Base-by-base conservation (phyloP, 2,113 vertebrate genomes). In the Muscicapa adusta region DNA sequence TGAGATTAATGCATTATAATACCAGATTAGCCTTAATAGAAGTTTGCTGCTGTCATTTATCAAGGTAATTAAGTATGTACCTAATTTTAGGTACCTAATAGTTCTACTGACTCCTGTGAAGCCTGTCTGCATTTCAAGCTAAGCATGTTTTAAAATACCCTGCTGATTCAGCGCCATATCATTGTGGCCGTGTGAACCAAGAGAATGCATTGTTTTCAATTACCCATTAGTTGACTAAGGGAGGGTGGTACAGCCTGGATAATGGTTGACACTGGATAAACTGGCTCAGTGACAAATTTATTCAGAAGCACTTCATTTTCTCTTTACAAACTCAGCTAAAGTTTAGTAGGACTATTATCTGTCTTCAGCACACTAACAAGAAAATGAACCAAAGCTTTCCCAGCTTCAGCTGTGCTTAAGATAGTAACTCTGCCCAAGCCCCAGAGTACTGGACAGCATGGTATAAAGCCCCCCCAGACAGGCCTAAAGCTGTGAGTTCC, bases 71-170 rank as follows among this genome's bases (percentile, higher is more conserved):
- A 92, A 89, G 76, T 26, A 56, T n/a, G 66, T 85, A 58, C 38
- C 77, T 94, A 93, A 89, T 89, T 94, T 95, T 95, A 96, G 89
- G 53, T 58, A 89, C 38, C 40, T 82, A 77, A 89, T 48, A 71
- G 65, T 84, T 86, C 40, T 77, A 25, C 8, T 82, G 84, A 62
- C 16, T 94, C 61, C 73, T 23, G 20, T 54, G 20, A 87, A 57
- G 42, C 50, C 33, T 2, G 3, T 34, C 80, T 91, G 54, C 34
- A 63, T 81, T 89, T 87, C 36, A 81, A 94, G 40, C 68, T 89
- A 58, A 81, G 66, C 20, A 18, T 62, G 26, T 82, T 92, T 81
- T 82, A 81, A 85, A 87, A 78, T 54, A 67, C 14, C 23, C 24
- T 58, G 56, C 63, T 86, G 43, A 89, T 78, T 81, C 28, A 81